Base-by-base conservation (phyloP, 2,888 invertebrate genomes). In the Trisateles emortualis region DNA sequence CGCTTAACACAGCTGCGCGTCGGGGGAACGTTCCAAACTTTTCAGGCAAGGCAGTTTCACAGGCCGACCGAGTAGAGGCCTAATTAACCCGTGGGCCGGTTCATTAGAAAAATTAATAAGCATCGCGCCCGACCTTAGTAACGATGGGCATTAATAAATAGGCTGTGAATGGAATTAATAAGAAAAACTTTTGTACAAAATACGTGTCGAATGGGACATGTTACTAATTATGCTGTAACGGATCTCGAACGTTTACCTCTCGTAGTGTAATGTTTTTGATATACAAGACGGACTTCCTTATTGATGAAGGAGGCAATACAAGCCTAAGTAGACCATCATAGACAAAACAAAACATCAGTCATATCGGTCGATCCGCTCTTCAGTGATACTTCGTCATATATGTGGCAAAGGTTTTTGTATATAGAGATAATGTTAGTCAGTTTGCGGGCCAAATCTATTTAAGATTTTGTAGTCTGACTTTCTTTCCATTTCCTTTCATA, bases 71-170 rank as follows among this genome's bases (percentile, higher is more conserved):
- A 74, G 74, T 46, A 32, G 29, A 22, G 58, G 66, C 72, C 73
- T 86, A 86, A 86, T 84, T 84, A 86, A 68, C 55, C 72, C 62
- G 68, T 71, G 64, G 68, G 72, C 72, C 74, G 64, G 77, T 83
- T 81, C 77, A 81, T 84, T 83, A 84, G 69, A 84, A 85, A 82
- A 86, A 85, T 78, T 83, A 81, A 87, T 84, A 84, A 87, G 77
- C 77, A 76, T 73, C 62, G 64, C 65, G 60, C 55, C 70, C 61
- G 52, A 54, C 59, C 46, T 35, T 59, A 63, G 57, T 57, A 69
- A 52, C 63, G 62, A 69, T 73, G 52, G 52, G 55, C 68, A 67
- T 73, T 74, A 79, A 79, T 72, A 72, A 74, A n/a, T 69, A 72
- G 56, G 52, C 71, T 51, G 48, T 59, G 63, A 62, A 59, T 29